Conservation (phyloP, 2,888 invertebrate species). For the Nemoura dubitans region DNA sequence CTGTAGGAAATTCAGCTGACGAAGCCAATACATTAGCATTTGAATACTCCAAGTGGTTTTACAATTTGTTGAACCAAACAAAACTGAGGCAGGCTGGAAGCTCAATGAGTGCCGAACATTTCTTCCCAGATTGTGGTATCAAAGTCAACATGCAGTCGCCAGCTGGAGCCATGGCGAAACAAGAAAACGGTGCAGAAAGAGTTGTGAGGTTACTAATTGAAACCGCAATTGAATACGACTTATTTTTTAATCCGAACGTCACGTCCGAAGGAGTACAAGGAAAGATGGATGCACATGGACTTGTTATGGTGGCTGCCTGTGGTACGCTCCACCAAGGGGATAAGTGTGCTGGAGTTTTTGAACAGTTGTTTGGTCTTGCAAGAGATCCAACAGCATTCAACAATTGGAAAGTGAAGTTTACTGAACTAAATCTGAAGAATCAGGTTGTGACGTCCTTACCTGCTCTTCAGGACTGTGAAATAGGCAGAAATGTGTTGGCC, state of each 20-base stretch:
- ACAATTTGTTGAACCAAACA: slow-evolving; percentile 60
- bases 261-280: slow-evolving; percentile 67
- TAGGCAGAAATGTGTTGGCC: slow-evolving; percentile 43
- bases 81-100: slow-evolving; percentile 50
- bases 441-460: slow-evolving; percentile 54
- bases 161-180: slow-evolving; percentile 53
- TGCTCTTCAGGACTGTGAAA: slow-evolving; percentile 54
- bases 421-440: slow-evolving; percentile 62
- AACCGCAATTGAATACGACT: slow-evolving; percentile 60
- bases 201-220: slow-evolving; percentile 59
- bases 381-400: slow-evolving; percentile 70
- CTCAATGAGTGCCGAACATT: slow-evolving; percentile 63
- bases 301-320: slow-evolving; percentile 68
- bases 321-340: slow-evolving; percentile 69
- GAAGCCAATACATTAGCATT: slow-evolving; percentile 62
- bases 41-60: slow-evolving; percentile 70
- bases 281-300: slow-evolving; percentile 68
- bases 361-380: slow-evolving; percentile 71
- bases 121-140: slow-evolving; percentile 65
- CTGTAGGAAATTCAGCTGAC: neutral
- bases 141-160: slow-evolving; percentile 56
- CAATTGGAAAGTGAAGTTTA: slow-evolving; percentile 74
- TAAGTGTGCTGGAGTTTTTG: slow-evolving; percentile 69
- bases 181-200: slow-evolving; percentile 56
- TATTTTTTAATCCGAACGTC: slow-evolving; percentile 70